Percentiles rank a stretch among this genome's conserved stretches.
Conservation (phyloP, 2,113 vertebrate genomes). For the cat (Felis catus) region F.catus_Fca126_mat1.0 CM031412.1:206158501-206159000, state of each 20-base stretch:
- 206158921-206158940: conserved; percentile 67
- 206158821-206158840: rapidly evolving
- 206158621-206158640: not conserved
- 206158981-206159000: conserved; percentile 70
- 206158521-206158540: not conserved
- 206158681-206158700: not conserved
- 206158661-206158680: not conserved
- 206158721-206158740: not conserved
- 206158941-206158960: conserved; percentile 74
- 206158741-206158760: not conserved
- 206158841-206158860: too few relatives aligned
- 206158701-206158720: not conserved
- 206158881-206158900: not conserved
- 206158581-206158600: not conserved
- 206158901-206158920: conserved; percentile 73
- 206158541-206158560: not conserved
- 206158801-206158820: too few relatives aligned
- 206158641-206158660: not conserved
- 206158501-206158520: not conserved
- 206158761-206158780: not conserved
- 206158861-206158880: not conserved
- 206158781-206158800: not conserved
- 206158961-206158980: conserved; percentile 71
- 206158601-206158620: not conserved
- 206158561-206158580: not conserved